phyloP scores from a whole-genome alignment of 1,140 invertebrate genomes.

The Zaprionus davidi region DNA sequence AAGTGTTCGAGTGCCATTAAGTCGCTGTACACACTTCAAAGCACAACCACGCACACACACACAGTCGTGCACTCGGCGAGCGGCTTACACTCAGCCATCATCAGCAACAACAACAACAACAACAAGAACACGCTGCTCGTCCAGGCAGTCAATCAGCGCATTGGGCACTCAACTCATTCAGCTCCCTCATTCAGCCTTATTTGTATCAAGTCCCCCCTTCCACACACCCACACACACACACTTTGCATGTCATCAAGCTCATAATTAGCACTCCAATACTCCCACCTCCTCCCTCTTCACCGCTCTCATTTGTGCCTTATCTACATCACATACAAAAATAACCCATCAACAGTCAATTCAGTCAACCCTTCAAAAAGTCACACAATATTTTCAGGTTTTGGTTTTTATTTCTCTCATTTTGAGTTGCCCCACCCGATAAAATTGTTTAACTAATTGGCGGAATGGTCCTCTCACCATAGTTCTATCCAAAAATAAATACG shows the following conservation, averaged over 20 bases:
- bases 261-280: constrained; percentile 62
- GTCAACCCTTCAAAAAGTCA: constrained; percentile 47
- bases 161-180: constrained; percentile 43
- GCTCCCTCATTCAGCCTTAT: constrained; percentile 29
- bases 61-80: constrained; percentile 30
- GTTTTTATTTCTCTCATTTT: constrained; percentile 26
- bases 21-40: constrained; percentile 70
- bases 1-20: constrained; percentile 81
- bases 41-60: constrained; percentile 46
- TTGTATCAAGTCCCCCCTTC: not conserved
- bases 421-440: constrained; percentile 25
- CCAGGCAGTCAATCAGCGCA: constrained; percentile 40
- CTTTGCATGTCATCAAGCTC: constrained; percentile 71
- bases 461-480: constrained; percentile 76
- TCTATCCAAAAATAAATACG: constrained; percentile 7
- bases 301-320: constrained; percentile 46
- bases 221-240: not conserved
- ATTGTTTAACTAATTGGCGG: constrained; percentile 75
- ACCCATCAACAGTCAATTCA: constrained; percentile 54
- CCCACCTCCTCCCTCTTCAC: not conserved
- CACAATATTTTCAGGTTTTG: constrained; percentile 66
- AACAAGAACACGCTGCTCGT: constrained; percentile 22
- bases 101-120: constrained; percentile 21
- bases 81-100: constrained; percentile 32
- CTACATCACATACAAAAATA: constrained; percentile 28